A percentile compares a stretch with the other conserved stretches of the same genome.
phyloP scores from a whole-genome alignment of 2,797 vertebrate species.

The Synanceia verrucosa region DNA sequence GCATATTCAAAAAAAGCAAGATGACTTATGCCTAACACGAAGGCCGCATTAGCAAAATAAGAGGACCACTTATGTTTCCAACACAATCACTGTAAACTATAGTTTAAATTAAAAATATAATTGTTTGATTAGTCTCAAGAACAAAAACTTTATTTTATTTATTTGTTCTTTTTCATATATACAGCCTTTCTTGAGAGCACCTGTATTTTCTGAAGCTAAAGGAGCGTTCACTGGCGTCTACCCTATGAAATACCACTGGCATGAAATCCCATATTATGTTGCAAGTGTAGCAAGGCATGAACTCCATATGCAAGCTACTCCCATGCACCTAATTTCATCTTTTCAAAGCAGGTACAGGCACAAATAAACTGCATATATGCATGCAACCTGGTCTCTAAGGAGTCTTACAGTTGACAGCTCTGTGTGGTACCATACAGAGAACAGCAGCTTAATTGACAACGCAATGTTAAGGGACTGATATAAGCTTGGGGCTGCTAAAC shows the following conservation, averaged over 20 bases:
- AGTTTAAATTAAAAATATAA: neutral
- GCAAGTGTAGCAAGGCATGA: too few species aligned
- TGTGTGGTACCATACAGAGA: neutral
- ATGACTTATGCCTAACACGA: neutral
- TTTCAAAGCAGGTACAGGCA: neutral
- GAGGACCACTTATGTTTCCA: neutral
- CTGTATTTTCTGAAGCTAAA: conserved; percentile 9
- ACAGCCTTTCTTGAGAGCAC: neutral
- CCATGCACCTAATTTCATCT: neutral
- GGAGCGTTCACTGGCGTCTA: conserved; percentile 15
- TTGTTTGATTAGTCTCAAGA: neutral
- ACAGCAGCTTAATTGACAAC: conserved; percentile 15
- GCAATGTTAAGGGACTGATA: neutral
- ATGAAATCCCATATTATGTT: too few species aligned
- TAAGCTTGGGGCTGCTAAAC: neutral
- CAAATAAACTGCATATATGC: neutral
- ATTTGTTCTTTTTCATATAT: neutral
- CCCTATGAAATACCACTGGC: neutral
- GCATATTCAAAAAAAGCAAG: neutral
- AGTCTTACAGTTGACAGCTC: neutral
- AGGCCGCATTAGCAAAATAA: neutral
- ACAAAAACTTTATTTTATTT: too few species aligned
- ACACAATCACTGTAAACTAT: neutral
- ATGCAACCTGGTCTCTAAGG: neutral
- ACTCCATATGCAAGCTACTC: neutral